These are phyloP conservation scores for Strix uralensis DNA, from an alignment of 2,113 vertebrate species.

Conservation along the genomic window DNA sequence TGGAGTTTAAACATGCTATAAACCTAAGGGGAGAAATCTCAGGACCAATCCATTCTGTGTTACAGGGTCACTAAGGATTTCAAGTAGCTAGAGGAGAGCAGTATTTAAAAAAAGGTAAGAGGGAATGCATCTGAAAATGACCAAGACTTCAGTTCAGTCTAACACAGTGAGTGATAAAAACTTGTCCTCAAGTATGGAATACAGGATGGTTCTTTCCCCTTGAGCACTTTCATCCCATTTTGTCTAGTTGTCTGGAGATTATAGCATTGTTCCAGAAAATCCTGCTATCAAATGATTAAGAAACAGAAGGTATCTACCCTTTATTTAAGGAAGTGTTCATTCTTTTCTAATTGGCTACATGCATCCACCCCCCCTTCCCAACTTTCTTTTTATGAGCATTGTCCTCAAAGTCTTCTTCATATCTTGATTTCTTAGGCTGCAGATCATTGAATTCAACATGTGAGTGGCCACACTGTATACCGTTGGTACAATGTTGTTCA, in stretches of 20 bases:
- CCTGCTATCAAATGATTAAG: not conserved
- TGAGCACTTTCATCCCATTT: not conserved
- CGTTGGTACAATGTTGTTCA: not conserved
- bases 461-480: no score
- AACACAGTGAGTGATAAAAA: not conserved
- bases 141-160: not conserved
- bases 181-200: not conserved
- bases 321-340: not conserved
- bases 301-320: not conserved
- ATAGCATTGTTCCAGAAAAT: not conserved
- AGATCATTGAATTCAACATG: not conserved
- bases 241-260: not conserved
- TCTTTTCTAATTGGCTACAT: not conserved
- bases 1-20: not conserved
- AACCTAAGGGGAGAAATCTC: not conserved
- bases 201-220: not conserved
- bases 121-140: not conserved
- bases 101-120: no score
- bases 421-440: not conserved
- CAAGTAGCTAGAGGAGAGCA: not conserved
- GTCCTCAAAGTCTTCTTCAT: not conserved
- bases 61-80: not conserved
- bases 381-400: not conserved
- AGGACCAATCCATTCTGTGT: not conserved
- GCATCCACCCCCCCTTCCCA: not conserved